These are phyloP conservation scores for Caerostris extrusa DNA, from an alignment of 1,140 invertebrate genomes.

Conservation along the genomic window DNA sequence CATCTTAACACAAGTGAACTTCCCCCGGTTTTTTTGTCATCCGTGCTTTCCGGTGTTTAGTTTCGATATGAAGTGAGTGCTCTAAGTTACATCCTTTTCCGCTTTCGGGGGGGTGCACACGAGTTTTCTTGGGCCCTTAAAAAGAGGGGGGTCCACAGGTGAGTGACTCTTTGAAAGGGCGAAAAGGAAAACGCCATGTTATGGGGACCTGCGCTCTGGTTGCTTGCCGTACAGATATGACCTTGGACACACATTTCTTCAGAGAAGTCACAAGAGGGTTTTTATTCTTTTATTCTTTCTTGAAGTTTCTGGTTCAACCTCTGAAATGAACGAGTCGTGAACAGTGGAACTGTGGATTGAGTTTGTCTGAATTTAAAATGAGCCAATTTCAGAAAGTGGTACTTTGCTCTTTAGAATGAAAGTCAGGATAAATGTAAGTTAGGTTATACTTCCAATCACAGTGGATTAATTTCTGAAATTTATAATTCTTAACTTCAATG, in stretches of 20 bases:
- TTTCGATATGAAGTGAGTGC: conserved; percentile 31
- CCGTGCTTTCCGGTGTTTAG: conserved; percentile 47
- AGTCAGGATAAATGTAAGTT: too few species aligned
- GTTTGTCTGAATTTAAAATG: too few species aligned
- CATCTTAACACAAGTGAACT: conserved; percentile 5
- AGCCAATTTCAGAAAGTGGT: too few species aligned
- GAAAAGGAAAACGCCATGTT: conserved; percentile 5
- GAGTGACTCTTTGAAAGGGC: conserved; percentile 47
- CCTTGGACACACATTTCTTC: conserved; percentile 32
- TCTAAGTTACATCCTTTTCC: conserved; percentile 35
- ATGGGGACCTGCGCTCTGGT: neutral
- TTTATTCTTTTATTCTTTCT: too few species aligned
- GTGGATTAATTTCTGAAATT: too few species aligned
- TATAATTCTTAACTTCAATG: too few species aligned
- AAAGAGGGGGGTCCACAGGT: neutral
- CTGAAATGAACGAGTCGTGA: too few species aligned
- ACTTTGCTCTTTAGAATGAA: too few species aligned
- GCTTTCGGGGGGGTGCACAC: neutral
- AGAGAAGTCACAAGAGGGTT: neutral
- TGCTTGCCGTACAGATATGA: neutral
- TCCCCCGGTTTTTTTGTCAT: neutral
- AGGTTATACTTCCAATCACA: too few species aligned
- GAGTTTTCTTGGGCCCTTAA: neutral
- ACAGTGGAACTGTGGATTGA: too few species aligned
- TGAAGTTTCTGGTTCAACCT: too few species aligned